Percentiles rank a stretch among this genome's conserved stretches.
Conservation (phyloP, 2,797 vertebrate genomes). For the Hoplostethus mediterraneus region DNA sequence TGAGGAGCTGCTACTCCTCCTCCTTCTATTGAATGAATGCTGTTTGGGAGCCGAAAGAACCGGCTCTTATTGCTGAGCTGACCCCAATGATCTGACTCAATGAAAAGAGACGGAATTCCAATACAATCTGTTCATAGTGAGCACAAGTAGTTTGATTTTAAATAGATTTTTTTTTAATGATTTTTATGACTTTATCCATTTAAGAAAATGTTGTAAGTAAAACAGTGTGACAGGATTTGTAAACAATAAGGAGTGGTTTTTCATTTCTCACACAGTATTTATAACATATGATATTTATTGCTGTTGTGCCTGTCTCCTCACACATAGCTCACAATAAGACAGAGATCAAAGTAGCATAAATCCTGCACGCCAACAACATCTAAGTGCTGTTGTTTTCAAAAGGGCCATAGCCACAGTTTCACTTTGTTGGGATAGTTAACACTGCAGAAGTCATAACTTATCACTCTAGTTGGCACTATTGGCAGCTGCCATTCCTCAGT, state of each 20-base stretch:
- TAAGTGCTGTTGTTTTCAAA: constrained; percentile 3
- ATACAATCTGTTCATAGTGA: constrained; percentile 6
- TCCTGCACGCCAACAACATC: background rate
- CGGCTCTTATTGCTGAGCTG: too few relatives aligned
- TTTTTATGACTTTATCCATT: too few relatives aligned
- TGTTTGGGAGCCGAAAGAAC: too few relatives aligned
- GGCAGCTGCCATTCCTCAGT: constrained; percentile 14
- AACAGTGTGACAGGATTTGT: too few relatives aligned
- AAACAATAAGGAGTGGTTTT: background rate
- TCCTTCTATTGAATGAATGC: too few relatives aligned
- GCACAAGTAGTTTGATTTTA: constrained; percentile 5
- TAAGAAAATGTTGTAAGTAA: too few relatives aligned
- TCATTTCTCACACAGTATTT: background rate
- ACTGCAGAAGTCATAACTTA: constrained; percentile 39
- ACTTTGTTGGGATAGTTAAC: constrained; percentile 37
- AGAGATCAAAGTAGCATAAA: background rate
- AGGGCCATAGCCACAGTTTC: background rate
- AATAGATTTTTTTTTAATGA: too few relatives aligned
- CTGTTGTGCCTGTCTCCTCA: background rate
- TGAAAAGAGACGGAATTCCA: too few relatives aligned
- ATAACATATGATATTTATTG: background rate
- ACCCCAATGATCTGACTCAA: too few relatives aligned
- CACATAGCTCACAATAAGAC: background rate
- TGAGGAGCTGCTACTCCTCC: too few relatives aligned
- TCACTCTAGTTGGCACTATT: background rate